Base-by-base conservation (phyloP, 2,888 invertebrate species). In the Lobophora halterata region DNA sequence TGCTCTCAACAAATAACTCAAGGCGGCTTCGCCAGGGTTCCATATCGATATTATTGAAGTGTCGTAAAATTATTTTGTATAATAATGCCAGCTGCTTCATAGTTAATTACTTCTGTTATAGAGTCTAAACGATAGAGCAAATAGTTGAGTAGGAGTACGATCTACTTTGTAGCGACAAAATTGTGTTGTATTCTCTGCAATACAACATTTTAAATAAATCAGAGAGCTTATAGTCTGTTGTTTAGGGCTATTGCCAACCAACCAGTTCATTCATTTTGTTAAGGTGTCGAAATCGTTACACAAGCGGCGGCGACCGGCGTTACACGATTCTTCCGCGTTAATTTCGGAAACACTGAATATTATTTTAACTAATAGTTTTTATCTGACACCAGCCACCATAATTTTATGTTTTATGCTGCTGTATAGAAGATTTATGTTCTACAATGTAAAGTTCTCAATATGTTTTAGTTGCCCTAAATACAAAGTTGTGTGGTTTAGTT, bases 251-350 rank as follows among this genome's bases (percentile, higher is more conserved):
- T 32, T 48, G 47, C 46, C 54, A 54, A 45, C 45, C 20, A 25
- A 11, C 27, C 32, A 33, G 36, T 39, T 31, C 46, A 21, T 45
- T 44, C 26, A 42, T 37, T 29, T 18, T 30, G 35, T 28, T 28
- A 32, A 35, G 30, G 46, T 54, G 51, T 49, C 37, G 49, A 47
- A 49, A 52, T 31, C 39, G 55, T 73, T 74, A 58, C 73, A 65
- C 65, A 72, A 73, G 49, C 52, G 46, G 27, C 43, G 45, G 41
- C 46, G n/a, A n/a, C n/a, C n/a, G n/a, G n/a, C 53, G 54, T 52
- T 55, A 58, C 49, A 48, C 36, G 40, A 38, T 39, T 55, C 61
- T 75, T 77, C 75, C 76, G 71, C 65, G 65, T 68, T 56, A 61
- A 69, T 72, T 59, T 71, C 20, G 20, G 18, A 37, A 20, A 33